Evolutionary conservation across 92 coral and sea anemone genomes (phyloP).

Genomic region (Siderastrea radians): DNA sequence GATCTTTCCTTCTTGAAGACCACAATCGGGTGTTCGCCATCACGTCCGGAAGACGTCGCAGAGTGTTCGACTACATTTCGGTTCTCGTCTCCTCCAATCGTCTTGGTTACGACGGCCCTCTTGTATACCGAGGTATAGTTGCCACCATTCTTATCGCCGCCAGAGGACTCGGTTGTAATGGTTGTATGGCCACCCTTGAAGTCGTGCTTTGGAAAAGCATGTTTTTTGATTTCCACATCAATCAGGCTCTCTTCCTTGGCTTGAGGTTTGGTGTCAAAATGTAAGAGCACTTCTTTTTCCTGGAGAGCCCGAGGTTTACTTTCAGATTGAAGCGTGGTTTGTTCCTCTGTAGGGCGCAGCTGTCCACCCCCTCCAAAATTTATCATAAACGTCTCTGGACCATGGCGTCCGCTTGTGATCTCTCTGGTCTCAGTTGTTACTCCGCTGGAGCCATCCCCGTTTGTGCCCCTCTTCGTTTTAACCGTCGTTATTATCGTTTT

Average conservation of each 20-base stretch:
- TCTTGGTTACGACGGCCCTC: conserved; percentile 37
- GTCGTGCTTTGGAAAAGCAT: conserved; percentile 3
- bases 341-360: no score
- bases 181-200: conserved; percentile 10
- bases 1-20: conserved; percentile 30
- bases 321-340: background rate
- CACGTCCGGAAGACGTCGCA: conserved; percentile 28
- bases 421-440: conserved; percentile 6
- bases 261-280: conserved; percentile 11
- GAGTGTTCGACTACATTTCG: conserved; percentile 33
- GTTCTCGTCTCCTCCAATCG: conserved; percentile 37
- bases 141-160: background rate
- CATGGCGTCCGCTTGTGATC: conserved; percentile 2
- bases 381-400: background rate
- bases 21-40: conserved; percentile 24
- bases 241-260: conserved; percentile 1
- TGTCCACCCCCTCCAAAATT: no score
- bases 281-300: conserved; percentile 17
- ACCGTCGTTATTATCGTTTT: conserved; percentile 15
- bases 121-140: conserved; percentile 25
- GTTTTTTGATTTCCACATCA: conserved; percentile 4
- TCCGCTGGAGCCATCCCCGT: background rate
- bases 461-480: conserved; percentile 9
- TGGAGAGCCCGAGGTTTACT: background rate
- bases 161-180: conserved; percentile 14